Evolutionary conservation across 1,140 invertebrate genomes (phyloP), one percentile per base, ranked within the genome.

Genomic region (Trissolcus basalis): DNA sequence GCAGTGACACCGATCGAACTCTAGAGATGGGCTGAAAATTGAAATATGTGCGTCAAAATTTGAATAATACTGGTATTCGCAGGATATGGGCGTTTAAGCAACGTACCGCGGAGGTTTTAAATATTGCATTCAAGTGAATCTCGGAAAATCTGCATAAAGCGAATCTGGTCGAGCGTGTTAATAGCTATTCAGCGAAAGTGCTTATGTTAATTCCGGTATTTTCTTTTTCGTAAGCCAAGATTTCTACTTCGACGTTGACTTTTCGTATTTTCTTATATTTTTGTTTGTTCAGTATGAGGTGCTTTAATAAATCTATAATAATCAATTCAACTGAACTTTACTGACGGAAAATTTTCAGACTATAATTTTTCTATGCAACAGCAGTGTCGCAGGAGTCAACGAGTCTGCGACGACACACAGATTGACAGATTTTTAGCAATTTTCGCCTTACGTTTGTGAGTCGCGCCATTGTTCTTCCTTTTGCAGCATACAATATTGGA

Each of bases 191-290:
- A 74, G 76, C 76, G 76, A 78, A 78, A 78, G 76, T 74, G 65
- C 64, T 65, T 70, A 74, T 73, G 70, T 72, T 73, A 65, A 78
- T 78, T 78, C 69, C 69, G 69, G 76, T 78, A 78, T 78, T 78
- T 74, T 78, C 67, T 71, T 67, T 74, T 78, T 78, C 54, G 51
- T 53, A 44, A 65, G 60, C 61, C 76, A 78, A 78, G 76, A 78
- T 78, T 78, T 78, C 76, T 78, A 78, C 61, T 71, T 5, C 55
- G 41, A 27, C 50, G 36, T n/a, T 43, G 12, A 70, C 48, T 71
- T 77, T 67, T 71, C 56, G 16, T 61, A 15, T 54, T 70, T 55
- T 49, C 39, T 51, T 58, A 47, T 76, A 59, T 64, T 43, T 50
- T 15, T 65, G 12, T 39, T 39, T 6, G 19, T 39, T n/a, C 36